phyloP scores from a whole-genome alignment of 2,113 vertebrate species.

The Rhipidura dahli region DNA sequence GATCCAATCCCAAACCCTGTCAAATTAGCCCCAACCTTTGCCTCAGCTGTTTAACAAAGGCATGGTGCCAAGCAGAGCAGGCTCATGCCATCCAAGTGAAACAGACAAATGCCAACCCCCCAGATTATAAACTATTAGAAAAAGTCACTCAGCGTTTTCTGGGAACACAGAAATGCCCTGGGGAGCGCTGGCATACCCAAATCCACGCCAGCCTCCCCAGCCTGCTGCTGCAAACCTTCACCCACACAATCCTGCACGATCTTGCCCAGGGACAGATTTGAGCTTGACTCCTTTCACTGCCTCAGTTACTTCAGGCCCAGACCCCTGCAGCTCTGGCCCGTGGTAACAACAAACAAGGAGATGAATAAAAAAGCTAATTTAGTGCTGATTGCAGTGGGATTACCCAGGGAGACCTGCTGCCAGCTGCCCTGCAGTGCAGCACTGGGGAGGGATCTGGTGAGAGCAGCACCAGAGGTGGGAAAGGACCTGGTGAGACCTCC shows the following conservation, averaged over 20 bases:
- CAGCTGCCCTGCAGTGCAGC: neutral
- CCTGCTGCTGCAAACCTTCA: neutral
- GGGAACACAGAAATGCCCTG: neutral
- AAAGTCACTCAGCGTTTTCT: fast-evolving
- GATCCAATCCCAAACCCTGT: neutral
- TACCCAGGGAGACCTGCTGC: neutral
- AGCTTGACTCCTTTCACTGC: neutral
- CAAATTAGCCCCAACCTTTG: neutral
- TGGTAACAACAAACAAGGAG: neutral
- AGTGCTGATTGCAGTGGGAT: neutral
- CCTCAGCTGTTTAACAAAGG: neutral
- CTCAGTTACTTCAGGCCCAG: neutral
- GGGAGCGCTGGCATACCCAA: neutral
- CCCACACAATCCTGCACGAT: neutral
- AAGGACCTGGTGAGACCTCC: neutral
- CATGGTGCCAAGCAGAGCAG: neutral
- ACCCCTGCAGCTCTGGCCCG: neutral
- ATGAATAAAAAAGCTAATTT: neutral
- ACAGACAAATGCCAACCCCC: neutral
- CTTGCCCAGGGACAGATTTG: neutral
- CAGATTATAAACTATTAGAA: neutral
- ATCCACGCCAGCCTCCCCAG: fast-evolving
- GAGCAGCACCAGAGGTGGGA: neutral
- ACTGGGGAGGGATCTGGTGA: neutral
- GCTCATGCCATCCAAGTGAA: neutral